Evolutionary conservation across 2,888 invertebrate genomes (phyloP).

Genomic region (Hydropsyche betteni): DNA sequence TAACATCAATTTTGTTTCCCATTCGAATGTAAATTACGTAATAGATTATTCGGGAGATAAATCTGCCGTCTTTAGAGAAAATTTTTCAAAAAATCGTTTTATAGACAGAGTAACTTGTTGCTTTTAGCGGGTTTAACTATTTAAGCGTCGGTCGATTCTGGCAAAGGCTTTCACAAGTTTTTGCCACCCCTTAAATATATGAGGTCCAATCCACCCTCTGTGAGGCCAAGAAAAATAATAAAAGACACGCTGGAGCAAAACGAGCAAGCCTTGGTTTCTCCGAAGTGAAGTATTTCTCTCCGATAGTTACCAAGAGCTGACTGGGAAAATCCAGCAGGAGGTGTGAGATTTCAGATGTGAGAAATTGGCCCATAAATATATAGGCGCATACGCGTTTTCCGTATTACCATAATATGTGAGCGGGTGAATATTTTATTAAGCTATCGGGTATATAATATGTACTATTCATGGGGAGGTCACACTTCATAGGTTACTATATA

Average conservation of each 20-base stretch:
- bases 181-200: conserved; percentile 26
- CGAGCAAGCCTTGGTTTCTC: background rate
- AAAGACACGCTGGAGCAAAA: background rate
- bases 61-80: too few relatives aligned
- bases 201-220: conserved; percentile 18
- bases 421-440: conserved; percentile 51
- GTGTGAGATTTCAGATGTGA: conserved; percentile 47
- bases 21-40: background rate
- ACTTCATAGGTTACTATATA: background rate
- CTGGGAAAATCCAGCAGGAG: conserved; percentile 27
- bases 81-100: too few relatives aligned
- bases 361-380: conserved; percentile 49
- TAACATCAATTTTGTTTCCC: background rate
- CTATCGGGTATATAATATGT: conserved; percentile 36
- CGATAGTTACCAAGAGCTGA: conserved; percentile 5
- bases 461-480: conserved; percentile 41
- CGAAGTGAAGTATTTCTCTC: conserved; percentile 7
- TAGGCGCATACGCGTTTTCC: conserved; percentile 45
- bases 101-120: conserved; percentile 8
- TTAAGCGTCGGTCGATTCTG: conserved; percentile 7
- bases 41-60: background rate
- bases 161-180: conserved; percentile 7
- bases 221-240: background rate
- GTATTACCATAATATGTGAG: conserved; percentile 50
- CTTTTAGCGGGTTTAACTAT: conserved; percentile 22